These are phyloP conservation scores for Ornithoptera priamus DNA, from an alignment of 2,888 invertebrate species.

Conservation along the genomic window DNA sequence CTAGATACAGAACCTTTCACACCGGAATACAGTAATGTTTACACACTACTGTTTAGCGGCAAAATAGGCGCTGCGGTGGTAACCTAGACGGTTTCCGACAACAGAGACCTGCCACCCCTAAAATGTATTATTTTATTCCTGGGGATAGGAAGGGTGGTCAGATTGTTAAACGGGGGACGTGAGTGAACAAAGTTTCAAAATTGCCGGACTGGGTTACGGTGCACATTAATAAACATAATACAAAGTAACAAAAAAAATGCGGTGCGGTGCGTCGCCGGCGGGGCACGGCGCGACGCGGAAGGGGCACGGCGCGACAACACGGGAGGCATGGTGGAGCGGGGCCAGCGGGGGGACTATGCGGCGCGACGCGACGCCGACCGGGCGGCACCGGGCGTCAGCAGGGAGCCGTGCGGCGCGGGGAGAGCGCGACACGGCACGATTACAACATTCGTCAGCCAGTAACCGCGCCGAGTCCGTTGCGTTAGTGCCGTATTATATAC, in stretches of 20 bases:
- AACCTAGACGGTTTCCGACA: too few species aligned
- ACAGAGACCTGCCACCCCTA: too few species aligned
- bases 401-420: conserved; percentile 31
- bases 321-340: not conserved
- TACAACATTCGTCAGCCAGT: conserved; percentile 21
- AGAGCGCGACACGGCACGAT: conserved; percentile 38
- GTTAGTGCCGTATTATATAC: conserved; percentile 22
- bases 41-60: too few species aligned
- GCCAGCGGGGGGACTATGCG: conserved; percentile 36
- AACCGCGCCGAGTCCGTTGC: conserved; percentile 33
- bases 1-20: too few species aligned
- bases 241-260: too few species aligned
- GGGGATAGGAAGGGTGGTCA: too few species aligned
- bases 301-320: not conserved
- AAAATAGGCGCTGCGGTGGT: too few species aligned
- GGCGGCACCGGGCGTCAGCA: not conserved
- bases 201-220: too few species aligned
- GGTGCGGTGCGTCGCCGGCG: not conserved
- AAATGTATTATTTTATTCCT: too few species aligned
- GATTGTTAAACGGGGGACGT: too few species aligned
- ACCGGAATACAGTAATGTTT: too few species aligned
- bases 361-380: conserved; percentile 31
- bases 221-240: not conserved
- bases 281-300: conserved; percentile 12
- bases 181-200: too few species aligned